These are phyloP conservation scores for Alcedo atthis DNA, from an alignment of 2,797 vertebrate species.

Conservation along the genomic window DNA sequence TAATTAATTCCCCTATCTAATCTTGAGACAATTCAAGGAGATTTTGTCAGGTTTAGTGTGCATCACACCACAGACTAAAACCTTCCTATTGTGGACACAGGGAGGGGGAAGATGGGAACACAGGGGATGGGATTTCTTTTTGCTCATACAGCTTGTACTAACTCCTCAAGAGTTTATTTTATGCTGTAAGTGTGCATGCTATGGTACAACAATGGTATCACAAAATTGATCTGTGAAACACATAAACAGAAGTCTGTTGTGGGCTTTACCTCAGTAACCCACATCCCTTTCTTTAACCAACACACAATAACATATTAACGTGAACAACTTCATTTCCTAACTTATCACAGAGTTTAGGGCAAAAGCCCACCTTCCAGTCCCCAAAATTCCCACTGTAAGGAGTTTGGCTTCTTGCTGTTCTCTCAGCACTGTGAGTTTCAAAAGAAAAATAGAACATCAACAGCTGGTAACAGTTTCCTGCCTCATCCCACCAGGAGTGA, in stretches of 20 bases:
- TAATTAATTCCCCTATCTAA: not conserved
- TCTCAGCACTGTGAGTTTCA: not conserved
- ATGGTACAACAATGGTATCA: not conserved
- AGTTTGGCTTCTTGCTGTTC: not conserved
- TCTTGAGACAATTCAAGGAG: not conserved
- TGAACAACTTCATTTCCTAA: not conserved
- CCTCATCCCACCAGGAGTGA: not conserved
- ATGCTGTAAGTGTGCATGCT: not conserved
- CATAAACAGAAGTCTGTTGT: not conserved
- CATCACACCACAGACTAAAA: not conserved
- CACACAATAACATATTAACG: not conserved
- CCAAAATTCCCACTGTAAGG: not conserved
- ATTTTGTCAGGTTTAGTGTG: not conserved
- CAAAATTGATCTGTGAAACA: not conserved
- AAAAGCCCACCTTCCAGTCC: not conserved
- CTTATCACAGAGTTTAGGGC: not conserved
- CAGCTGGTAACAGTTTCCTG: not conserved
- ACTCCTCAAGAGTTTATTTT: not conserved
- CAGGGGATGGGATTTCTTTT: accelerated
- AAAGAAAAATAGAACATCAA: not conserved
- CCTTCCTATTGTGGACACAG: not conserved
- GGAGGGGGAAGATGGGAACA: accelerated
- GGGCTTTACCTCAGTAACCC: not conserved
- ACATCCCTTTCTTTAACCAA: not conserved
- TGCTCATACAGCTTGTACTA: not conserved